Base-by-base conservation (phyloP, 2,113 vertebrate species). In the Ammodytes dubius region DNA sequence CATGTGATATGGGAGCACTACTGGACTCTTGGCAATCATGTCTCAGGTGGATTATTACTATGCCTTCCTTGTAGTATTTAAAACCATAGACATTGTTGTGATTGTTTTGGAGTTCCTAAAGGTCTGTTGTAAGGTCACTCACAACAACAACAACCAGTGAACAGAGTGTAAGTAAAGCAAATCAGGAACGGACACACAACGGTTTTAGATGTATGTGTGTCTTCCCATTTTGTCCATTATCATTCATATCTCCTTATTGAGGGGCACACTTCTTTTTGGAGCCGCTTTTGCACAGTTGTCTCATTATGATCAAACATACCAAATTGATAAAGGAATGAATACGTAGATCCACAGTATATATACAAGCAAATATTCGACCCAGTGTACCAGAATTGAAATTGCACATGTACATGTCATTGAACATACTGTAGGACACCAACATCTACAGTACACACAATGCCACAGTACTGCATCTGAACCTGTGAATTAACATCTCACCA, bases 401-500 rank as follows among this genome's bases (percentile, higher is more conserved):
- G 12, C 40, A 43, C 5, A 10, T 35, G 6, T 13, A 37, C 40
- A n/a, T 43, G n/a, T 35, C n/a, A 52, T 4, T 12, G 2, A 42
- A 75, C 6, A 54, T 67, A 70, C 27, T 27, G 27, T 27, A 73
- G 40, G 58, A 39, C 19, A 11, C 19, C 6, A 46, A 56, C 35
- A 80, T 69, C 37, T 53, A 35, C 27, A 27, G 27, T 27, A 27
- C 42, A 13, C 47, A 77, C 58, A 78, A 14, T 37, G 17, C 19
- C 37, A 71, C 1, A 67, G 59, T 10, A 40, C 6, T n/a, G 17
- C 14, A 67, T 35, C 13, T 52, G 19, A 53, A 19, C 2, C 39
- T 54, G 14, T 59, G n/a, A 59, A 61, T 39, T 74, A 78, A 40
- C 27, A 52, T 14, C 27, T 43, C 4, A 69, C 47, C 43, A 63